Percentiles rank a stretch among this genome's conserved stretches.
phyloP scores from a whole-genome alignment of 2,888 invertebrate species.

The Hypercompe scribonia region DNA sequence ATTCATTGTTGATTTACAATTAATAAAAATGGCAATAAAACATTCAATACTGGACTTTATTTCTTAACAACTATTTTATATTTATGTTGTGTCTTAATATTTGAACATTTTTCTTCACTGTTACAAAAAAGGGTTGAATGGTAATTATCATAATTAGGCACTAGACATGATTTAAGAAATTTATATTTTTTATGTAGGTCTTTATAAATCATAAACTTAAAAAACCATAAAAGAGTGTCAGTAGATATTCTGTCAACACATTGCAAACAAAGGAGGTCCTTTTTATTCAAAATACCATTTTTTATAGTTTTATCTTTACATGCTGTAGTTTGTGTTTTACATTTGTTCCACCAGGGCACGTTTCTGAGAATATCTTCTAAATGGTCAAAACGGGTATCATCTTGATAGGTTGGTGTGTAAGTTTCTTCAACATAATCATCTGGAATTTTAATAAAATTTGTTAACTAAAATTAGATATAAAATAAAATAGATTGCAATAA shows the following conservation, averaged over 20 bases:
- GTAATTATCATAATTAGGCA: constrained; percentile 23
- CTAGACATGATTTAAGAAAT: constrained; percentile 61
- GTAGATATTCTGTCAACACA: constrained; percentile 55
- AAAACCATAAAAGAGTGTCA: constrained; percentile 62
- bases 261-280: constrained; percentile 61
- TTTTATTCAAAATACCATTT: constrained; percentile 46
- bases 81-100: background rate
- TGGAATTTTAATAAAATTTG: constrained; percentile 40
- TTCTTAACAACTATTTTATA: constrained; percentile 7
- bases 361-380: constrained; percentile 24
- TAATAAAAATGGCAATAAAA: background rate
- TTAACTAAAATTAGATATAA: too few relatives aligned
- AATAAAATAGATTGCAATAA: too few relatives aligned
- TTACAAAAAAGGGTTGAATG: background rate
- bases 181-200: constrained; percentile 57
- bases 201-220: constrained; percentile 59
- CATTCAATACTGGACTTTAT: background rate
- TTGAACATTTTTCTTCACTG: background rate
- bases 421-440: constrained; percentile 58
- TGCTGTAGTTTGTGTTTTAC: background rate
- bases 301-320: background rate
- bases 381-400: constrained; percentile 59
- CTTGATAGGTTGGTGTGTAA: constrained; percentile 61
- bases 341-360: constrained; percentile 21
- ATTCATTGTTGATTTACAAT: background rate